Base-by-base conservation (phyloP, 1,140 invertebrate genomes). In the Drosophila sulfurigaster region DNA sequence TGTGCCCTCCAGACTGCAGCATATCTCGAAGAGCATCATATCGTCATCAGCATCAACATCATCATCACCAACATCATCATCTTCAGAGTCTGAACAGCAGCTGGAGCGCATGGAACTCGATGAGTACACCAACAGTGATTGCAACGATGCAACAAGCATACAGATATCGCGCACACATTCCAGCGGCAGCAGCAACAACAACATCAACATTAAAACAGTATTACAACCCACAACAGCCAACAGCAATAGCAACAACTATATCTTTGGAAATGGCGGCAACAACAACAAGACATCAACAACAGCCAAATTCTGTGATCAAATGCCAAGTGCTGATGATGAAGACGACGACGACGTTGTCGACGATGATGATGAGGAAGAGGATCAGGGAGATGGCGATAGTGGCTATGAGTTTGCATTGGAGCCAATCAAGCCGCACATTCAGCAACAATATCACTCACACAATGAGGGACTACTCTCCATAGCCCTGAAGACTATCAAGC, bases 401-500 rank as follows among this genome's bases (percentile, higher is more conserved):
- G 83, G 83, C 49, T 89, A 81, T 56, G 83, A 73, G 56, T 78
- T 69, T 30, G 64, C 60, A 1, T 49, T 54, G 45, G 73, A 62
- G 28, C 63, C 85, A 5, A 48, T 70, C n/a, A 79, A 71, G 11
- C 11, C 46, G 41, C 49, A 68, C 7, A 64, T 68, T 13, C 48
- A 45, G 11, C 60, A 54, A 20, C 75, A 75, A 43, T 60, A 56
- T 28, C 78, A 80, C 3, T 59, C 58, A 43, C 62, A 90, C 20
- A 58, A 57, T 32, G 76, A 89, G 41, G 86, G 82, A 1, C 62
- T 92, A 13, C 58, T 92, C 6, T 87, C 87, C 5, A 91, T 92
- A 15, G 91, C 91, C 38, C 75, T 92, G 2, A 90, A 91, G 57
- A 92, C 91, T 2, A 81, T 92, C 25, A 91, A 91, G 38, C 60